Evolutionary conservation across 2,797 vertebrate genomes (phyloP).

Genomic region (Graptemys geographica): DNA sequence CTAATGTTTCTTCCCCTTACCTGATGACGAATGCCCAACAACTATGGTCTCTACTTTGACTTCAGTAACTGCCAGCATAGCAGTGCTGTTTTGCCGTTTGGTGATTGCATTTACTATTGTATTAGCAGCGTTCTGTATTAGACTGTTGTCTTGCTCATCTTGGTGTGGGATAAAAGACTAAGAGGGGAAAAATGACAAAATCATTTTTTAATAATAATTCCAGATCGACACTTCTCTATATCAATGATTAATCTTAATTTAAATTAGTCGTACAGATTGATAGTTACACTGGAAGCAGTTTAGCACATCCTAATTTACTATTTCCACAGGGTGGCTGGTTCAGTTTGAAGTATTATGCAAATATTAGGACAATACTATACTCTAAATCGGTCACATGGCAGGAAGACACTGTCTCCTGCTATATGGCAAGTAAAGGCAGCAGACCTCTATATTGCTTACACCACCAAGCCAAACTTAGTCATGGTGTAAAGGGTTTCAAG

Average conservation of each 20-base stretch:
- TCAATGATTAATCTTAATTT: background rate
- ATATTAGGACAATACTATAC: background rate
- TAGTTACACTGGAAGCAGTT: background rate
- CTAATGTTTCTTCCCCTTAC: slow-evolving; percentile 36
- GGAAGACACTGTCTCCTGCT: background rate
- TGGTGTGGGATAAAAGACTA: slow-evolving; percentile 89
- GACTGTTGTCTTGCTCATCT: slow-evolving; percentile 84
- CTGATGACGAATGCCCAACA: slow-evolving; percentile 77
- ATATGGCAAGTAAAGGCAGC: slow-evolving; percentile 25
- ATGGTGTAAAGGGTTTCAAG: slow-evolving; percentile 39
- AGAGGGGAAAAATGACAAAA: background rate
- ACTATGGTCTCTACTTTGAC: slow-evolving; percentile 91
- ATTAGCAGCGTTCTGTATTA: slow-evolving; percentile 89
- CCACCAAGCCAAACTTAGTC: slow-evolving; percentile 54
- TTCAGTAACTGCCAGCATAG: slow-evolving; percentile 91
- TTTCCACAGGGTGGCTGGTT: background rate
- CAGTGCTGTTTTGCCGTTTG: slow-evolving; percentile 90
- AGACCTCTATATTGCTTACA: slow-evolving; percentile 20
- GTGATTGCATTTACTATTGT: slow-evolving; percentile 89
- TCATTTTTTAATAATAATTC: background rate
- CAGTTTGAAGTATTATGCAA: background rate
- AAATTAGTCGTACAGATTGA: background rate
- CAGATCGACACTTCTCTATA: background rate
- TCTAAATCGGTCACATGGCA: background rate
- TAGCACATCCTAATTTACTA: background rate